Evolutionary conservation across 2,888 invertebrate genomes (phyloP), one percentile per base, ranked within the genome.

Genomic region (Gymnosoma rotundatum): DNA sequence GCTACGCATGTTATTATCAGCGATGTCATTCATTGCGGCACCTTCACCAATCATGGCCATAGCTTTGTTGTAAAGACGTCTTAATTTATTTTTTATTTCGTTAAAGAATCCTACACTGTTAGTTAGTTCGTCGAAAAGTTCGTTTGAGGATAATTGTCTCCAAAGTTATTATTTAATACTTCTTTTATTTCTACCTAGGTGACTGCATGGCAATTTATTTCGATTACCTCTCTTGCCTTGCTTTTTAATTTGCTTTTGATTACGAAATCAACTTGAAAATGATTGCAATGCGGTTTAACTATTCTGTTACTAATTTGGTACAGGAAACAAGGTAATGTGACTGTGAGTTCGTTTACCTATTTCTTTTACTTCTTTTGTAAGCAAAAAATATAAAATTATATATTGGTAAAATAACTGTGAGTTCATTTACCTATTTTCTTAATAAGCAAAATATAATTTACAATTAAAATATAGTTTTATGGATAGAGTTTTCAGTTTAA

Each of bases 121-220:
- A n/a, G 82, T 83, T 79, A 86, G 18, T 32, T 50, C 18, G 21
- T 86, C 86, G 42, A 74, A 86, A 1, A 86, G 63, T 60, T 83
- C 74, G 10, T 86, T 80, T 2, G 25, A 50, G 45, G 69, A 81
- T 32, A 73, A 42, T 21, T 72, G 69, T 86, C 81, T 21, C 83
- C 78, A 56, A 84, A 84, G 63, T 86, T 86, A 25, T 84, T 84
- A 69, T 74, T 45, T 25, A 83, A 48, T 12, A 84, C 58, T 48
- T 42, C 48, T 58, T 83, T 86, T 10, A 78, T 83, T 20, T 84
- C 66, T 20, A 0, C 16, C 85, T 81, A 86, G 36, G 67, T 80
- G 25, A 52, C 50, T 36, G 63, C 80, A 8, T 85, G 85, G 38
- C 72, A 79, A 75, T 83, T 85, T 20, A 86, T 83, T 78, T 85